Percentiles rank a stretch among this genome's conserved stretches.
phyloP scores from a whole-genome alignment of 2,888 invertebrate genomes.

The Hydraecia micacea region DNA sequence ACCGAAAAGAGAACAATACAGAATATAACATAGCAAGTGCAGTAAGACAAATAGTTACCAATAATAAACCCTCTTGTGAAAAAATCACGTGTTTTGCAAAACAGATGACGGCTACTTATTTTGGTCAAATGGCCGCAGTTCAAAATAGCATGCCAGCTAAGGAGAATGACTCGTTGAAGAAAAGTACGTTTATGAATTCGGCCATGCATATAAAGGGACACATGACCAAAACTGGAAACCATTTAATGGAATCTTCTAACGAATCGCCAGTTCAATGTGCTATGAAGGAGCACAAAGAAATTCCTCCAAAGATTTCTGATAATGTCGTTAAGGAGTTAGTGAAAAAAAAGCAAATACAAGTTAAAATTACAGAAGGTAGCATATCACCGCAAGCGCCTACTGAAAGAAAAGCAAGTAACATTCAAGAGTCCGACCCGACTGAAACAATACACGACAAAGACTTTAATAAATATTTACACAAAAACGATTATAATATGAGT shows the following conservation, averaged over 20 bases:
- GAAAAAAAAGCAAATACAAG: slow-evolving; percentile 15
- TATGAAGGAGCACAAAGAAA: slow-evolving; percentile 1
- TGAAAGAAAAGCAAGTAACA: slow-evolving; percentile 2
- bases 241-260: slow-evolving; percentile 51
- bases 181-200: slow-evolving; percentile 14
- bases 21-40: slow-evolving; percentile 24
- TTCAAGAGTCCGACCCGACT: slow-evolving; percentile 3
- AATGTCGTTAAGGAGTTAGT: not conserved
- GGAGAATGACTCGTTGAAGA: slow-evolving; percentile 1
- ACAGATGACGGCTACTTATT: too few species aligned
- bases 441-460: slow-evolving; percentile 26
- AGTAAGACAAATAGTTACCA: not conserved
- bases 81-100: too few species aligned
- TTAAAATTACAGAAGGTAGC: slow-evolving; percentile 25
- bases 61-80: too few species aligned
- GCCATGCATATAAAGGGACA: slow-evolving; percentile 44
- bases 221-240: slow-evolving; percentile 51
- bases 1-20: slow-evolving; percentile 28
- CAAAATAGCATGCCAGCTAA: slow-evolving; percentile 15
- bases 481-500: slow-evolving; percentile 56
- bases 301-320: slow-evolving; percentile 1
- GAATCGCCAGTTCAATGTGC: slow-evolving; percentile 39
- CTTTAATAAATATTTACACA: slow-evolving; percentile 45
- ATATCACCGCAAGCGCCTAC: not conserved
- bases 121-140: not conserved